These are phyloP conservation scores for Spongia lamella DNA, from an alignment of 37 sponge, comb jelly and placozoan genomes.

Conservation along the genomic window DNA sequence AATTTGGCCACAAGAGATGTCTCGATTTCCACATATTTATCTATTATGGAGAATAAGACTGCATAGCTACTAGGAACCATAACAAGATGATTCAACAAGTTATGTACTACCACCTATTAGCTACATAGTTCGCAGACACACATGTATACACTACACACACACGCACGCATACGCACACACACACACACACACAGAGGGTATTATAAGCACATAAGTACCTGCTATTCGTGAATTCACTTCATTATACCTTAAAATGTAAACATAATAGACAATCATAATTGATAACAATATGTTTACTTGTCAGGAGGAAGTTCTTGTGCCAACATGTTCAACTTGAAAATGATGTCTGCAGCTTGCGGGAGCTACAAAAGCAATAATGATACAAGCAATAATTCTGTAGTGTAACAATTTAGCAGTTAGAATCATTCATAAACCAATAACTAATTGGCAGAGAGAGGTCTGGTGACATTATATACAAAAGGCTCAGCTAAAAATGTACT, in stretches of 20 bases:
- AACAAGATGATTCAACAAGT: too few relatives aligned
- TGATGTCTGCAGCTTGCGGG: conserved; percentile 75
- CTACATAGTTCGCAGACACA: neutral
- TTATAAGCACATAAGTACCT: conserved; percentile 1
- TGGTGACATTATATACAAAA: too few relatives aligned
- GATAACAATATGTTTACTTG: conserved; percentile 42
- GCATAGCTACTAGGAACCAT: too few relatives aligned
- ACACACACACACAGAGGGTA: neutral
- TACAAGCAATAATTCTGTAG: neutral
- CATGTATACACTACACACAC: neutral
- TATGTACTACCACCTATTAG: too few relatives aligned
- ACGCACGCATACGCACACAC: neutral
- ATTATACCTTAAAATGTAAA: conserved; percentile 29
- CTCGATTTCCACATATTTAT: conserved; percentile 67
- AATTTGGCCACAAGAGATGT: conserved; percentile 49
- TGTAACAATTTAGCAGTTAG: too few relatives aligned
- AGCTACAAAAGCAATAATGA: conserved; percentile 35
- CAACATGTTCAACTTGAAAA: conserved; percentile 67
- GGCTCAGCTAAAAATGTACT: too few relatives aligned
- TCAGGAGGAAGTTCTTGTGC: conserved; percentile 57
- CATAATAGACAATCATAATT: too few relatives aligned
- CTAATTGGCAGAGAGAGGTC: too few relatives aligned
- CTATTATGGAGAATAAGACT: neutral
- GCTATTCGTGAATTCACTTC: conserved; percentile 42
- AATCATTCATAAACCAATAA: too few relatives aligned